Conservation (phyloP, 2,888 invertebrate species). For the Agriopis marginaria region DNA sequence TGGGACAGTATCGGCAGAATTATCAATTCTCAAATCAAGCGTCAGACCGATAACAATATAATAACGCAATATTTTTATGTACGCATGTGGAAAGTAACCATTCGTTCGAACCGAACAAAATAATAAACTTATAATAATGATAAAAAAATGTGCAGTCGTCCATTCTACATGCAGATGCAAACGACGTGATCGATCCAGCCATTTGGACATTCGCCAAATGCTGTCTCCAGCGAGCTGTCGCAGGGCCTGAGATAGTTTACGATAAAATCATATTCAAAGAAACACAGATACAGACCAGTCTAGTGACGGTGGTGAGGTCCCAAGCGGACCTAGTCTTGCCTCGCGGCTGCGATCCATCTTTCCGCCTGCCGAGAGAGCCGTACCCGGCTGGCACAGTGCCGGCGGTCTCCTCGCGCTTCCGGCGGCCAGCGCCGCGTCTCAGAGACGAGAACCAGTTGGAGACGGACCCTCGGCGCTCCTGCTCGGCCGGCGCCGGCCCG, state of each 20-base stretch:
- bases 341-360: conserved; percentile 76
- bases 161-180: conserved; percentile 69
- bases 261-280: conserved; percentile 45
- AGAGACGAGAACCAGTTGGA: conserved; percentile 94
- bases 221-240: conserved; percentile 68
- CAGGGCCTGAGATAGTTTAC: conserved; percentile 43
- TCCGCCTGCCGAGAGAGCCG: conserved; percentile 83
- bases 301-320: conserved; percentile 86
- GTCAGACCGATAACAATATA: conserved; percentile 27
- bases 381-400: conserved; percentile 73
- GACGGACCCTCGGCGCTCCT: conserved; percentile 89
- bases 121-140: conserved; percentile 3
- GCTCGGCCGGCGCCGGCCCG: conserved; percentile 78
- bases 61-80: conserved; percentile 18
- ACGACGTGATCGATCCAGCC: conserved; percentile 78
- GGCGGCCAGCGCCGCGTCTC: conserved; percentile 86
- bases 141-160: conserved; percentile 61
- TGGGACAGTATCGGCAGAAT: conserved; percentile 24
- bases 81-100: conserved; percentile 21
- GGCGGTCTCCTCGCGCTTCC: conserved; percentile 76
- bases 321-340: conserved; percentile 86
- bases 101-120: background rate
- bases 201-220: conserved; percentile 79
- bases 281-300: conserved; percentile 83
- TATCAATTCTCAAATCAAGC: conserved; percentile 30